These are phyloP conservation scores for Mylabris phalerata DNA, from an alignment of 1,140 invertebrate genomes.

Conservation along the genomic window DNA sequence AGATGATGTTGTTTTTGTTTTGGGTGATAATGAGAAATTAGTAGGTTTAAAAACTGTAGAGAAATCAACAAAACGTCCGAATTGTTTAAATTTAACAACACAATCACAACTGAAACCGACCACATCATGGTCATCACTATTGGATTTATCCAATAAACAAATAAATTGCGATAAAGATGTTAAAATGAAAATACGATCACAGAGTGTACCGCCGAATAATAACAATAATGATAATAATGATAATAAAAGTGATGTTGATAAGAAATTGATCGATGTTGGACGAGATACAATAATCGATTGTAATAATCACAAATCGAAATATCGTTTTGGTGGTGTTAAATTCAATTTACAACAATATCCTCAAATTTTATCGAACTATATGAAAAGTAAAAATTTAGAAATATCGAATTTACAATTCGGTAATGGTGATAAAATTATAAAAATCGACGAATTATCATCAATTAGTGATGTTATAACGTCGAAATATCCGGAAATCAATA, in stretches of 20 bases:
- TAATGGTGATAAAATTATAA: constrained; percentile 52
- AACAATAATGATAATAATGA: constrained; percentile 4
- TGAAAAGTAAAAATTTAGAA: constrained; percentile 63
- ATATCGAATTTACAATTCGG: constrained; percentile 55
- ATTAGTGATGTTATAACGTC: constrained; percentile 23
- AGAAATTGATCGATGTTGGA: neutral
- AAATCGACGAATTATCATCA: constrained; percentile 25
- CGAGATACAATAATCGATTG: neutral
- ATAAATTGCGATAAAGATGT: neutral
- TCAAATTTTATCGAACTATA: constrained; percentile 61
- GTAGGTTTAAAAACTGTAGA: constrained; percentile 48
- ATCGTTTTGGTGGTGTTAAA: constrained; percentile 60
- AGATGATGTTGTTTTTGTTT: constrained; percentile 58
- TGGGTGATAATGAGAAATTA: constrained; percentile 66
- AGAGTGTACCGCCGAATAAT: constrained; percentile 34
- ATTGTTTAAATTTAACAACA: constrained; percentile 10
- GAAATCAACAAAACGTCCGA: constrained; percentile 8
- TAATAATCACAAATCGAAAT: constrained; percentile 37
- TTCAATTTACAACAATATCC: constrained; percentile 64
- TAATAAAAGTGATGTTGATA: too few species aligned
- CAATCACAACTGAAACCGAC: constrained; percentile 19
- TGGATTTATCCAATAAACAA: constrained; percentile 8
- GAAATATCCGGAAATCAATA: constrained; percentile 28
- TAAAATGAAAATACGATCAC: constrained; percentile 21
- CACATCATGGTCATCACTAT: constrained; percentile 26